phyloP scores from a whole-genome alignment of 1,140 invertebrate genomes.

The Steinernema feltiae region DNA sequence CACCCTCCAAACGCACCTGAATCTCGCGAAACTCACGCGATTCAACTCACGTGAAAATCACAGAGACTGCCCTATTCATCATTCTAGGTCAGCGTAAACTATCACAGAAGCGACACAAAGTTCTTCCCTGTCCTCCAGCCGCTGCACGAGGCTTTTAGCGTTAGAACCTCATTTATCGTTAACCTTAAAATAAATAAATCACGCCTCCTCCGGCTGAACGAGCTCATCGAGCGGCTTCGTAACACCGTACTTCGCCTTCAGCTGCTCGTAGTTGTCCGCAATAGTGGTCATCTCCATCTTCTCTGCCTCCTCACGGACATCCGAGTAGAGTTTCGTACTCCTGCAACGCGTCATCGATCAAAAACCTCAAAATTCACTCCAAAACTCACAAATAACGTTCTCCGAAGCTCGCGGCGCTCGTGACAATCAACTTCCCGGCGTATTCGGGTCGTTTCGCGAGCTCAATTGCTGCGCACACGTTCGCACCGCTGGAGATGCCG shows the following conservation, averaged over 20 bases:
- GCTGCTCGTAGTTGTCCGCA: background rate
- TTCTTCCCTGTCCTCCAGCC: too few relatives aligned
- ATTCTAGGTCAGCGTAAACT: too few relatives aligned
- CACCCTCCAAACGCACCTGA: too few relatives aligned
- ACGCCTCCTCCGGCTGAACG: too few relatives aligned
- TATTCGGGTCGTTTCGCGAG: constrained; percentile 29
- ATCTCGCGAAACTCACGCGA: too few relatives aligned
- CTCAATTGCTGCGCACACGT: constrained; percentile 34
- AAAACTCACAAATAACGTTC: constrained; percentile 21
- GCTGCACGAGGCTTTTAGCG: too few relatives aligned
- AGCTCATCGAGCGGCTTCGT: background rate
- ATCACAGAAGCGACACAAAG: too few relatives aligned
- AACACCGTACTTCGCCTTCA: background rate
- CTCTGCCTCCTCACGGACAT: background rate
- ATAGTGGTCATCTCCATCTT: background rate
- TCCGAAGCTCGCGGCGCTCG: constrained; percentile 34
- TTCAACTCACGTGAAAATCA: too few relatives aligned
- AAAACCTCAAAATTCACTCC: background rate
- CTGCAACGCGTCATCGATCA: background rate
- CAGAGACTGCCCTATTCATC: too few relatives aligned
- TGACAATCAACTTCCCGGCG: constrained; percentile 37
- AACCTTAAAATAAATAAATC: too few relatives aligned
- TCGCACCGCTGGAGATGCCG: constrained; percentile 37
- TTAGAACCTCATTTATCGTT: too few relatives aligned
- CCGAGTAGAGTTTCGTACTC: constrained; percentile 2